A percentile compares a stretch with the other conserved stretches of the same genome.
Evolutionary conservation across 1,140 invertebrate species (phyloP).

Genomic region (Drosophila erecta): DNA sequence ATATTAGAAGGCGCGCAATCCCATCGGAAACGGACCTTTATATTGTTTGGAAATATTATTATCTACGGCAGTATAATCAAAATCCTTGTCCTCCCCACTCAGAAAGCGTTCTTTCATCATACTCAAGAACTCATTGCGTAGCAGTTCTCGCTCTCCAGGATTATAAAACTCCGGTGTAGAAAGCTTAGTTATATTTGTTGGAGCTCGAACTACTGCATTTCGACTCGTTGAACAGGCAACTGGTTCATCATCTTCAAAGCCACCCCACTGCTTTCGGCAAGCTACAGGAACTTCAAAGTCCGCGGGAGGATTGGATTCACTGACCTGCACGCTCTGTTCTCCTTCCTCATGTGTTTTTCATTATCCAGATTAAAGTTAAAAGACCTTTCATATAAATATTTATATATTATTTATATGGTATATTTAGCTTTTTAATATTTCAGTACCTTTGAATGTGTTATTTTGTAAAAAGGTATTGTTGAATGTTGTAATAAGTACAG

Average conservation of each 20-base stretch:
- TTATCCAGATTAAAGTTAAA: too few species aligned
- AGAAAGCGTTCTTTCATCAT: slow-evolving; percentile 95
- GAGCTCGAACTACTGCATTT: slow-evolving; percentile 63
- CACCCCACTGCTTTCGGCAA: slow-evolving; percentile 70
- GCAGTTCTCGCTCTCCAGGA: slow-evolving; percentile 86
- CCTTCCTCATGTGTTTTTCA: not conserved
- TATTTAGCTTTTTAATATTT: too few species aligned
- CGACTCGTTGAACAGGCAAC: slow-evolving; percentile 67
- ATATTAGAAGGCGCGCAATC: too few species aligned
- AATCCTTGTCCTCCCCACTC: slow-evolving; percentile 91
- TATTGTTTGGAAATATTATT: slow-evolving; percentile 86
- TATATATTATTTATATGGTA: too few species aligned
- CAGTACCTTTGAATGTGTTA: too few species aligned
- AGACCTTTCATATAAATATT: too few species aligned
- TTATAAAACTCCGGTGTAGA: slow-evolving; percentile 84
- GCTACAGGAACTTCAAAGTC: slow-evolving; percentile 61
- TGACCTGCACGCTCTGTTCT: not conserved
- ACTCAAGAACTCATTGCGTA: slow-evolving; percentile 93
- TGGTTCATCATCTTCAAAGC: slow-evolving; percentile 68
- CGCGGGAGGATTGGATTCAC: not conserved
- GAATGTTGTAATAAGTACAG: too few species aligned
- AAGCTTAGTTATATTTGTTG: slow-evolving; percentile 34
- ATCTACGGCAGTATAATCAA: slow-evolving; percentile 92
- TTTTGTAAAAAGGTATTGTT: too few species aligned
- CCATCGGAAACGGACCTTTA: too few species aligned